Percentiles rank a stretch among this genome's conserved stretches.
Evolutionary conservation across 1,140 invertebrate genomes (phyloP).

Genomic region (Lycorma delicatula): DNA sequence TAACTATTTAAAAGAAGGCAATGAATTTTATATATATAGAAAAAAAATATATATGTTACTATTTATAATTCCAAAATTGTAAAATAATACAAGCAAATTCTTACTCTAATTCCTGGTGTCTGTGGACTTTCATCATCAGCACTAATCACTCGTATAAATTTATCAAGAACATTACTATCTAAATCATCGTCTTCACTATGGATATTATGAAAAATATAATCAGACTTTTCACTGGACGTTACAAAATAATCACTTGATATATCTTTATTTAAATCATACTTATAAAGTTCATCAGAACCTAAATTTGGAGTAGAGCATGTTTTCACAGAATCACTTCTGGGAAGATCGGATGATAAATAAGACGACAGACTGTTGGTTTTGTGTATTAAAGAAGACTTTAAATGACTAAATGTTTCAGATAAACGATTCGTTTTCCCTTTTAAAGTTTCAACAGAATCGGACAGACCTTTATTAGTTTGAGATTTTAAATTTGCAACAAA

Average conservation of each 20-base stretch:
- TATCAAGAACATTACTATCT: conserved; percentile 51
- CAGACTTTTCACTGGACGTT: no score
- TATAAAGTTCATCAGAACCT: no score
- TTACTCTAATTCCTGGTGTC: conserved; percentile 17
- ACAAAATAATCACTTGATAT: no score
- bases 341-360: conserved; percentile 30
- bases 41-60: no score
- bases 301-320: conserved; percentile 35
- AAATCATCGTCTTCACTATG: conserved; percentile 35
- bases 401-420: conserved; percentile 32
- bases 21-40: no score
- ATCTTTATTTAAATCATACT: no score
- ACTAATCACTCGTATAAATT: conserved; percentile 52
- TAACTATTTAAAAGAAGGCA: no score
- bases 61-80: neutral
- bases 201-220: no score
- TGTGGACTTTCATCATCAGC: conserved; percentile 34
- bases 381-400: conserved; percentile 32
- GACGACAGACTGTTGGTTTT: conserved; percentile 34
- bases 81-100: conserved; percentile 4
- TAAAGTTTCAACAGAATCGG: conserved; percentile 37
- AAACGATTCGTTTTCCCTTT: conserved; percentile 33
- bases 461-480: conserved; percentile 39
- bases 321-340: conserved; percentile 25
- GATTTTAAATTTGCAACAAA: conserved; percentile 39